Base-by-base conservation (phyloP, 2,113 vertebrate species). In the Ameiurus melas region DNA sequence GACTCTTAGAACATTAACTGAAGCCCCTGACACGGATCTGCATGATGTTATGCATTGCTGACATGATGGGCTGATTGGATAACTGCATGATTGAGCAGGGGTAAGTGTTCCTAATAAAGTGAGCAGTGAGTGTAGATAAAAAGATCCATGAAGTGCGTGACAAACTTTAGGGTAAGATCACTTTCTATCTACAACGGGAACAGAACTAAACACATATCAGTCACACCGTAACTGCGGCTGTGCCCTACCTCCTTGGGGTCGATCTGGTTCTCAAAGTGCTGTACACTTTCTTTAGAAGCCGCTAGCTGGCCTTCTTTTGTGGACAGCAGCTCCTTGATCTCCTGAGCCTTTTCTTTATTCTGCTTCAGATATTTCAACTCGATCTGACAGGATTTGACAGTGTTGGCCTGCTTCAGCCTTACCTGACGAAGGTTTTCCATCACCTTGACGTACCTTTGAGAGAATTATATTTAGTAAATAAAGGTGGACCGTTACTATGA, bases 361-460 rank as follows among this genome's bases (percentile, higher is more conserved):
- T 97, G 96, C 91, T 98, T 99, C 36, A 99, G 95, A 85, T 97
- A 99, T 88, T 96, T 97, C 85, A 99, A 93, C 93, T 98, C 98
- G 47, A 94, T 89, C 92, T 98, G 97, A 92, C 97, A 99, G 92
- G 96, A 95, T 90, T 94, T 97, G 5, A 99, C 96, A 8, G 94
- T 95, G 3, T 89, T 89, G 86, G 86, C 84, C 93, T 99, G 97
- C n/a, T 97, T 96, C 70, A 95, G 91, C 27, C 98, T 97, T 33
- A 98, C 95, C 92, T 97, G 96, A 39, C 97, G 96, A 92, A 99
- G 96, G 0, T 96, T 98, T 60, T 99, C 98, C 3, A 99, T 94
- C 80, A 98, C 98, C 94, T 99, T 99, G 89, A 99, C 99, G 75
- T 99, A 99, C 92, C 98, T 99, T 93, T 4, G 30, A 91, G 90